These are phyloP conservation scores for Gila robusta DNA, from an alignment of 2,797 vertebrate species.

Conservation along the genomic window DNA sequence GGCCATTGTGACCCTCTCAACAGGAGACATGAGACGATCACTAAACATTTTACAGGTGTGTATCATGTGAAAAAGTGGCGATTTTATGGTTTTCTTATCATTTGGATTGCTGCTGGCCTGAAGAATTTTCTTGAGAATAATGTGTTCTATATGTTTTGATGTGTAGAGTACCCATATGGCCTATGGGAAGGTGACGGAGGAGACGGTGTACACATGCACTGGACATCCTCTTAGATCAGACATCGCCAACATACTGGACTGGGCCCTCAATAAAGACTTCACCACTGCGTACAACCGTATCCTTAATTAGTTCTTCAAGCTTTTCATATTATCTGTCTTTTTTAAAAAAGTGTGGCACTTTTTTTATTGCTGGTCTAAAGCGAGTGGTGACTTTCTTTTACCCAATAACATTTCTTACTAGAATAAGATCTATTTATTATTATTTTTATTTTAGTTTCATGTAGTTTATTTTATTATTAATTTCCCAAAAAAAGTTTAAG, in stretches of 20 bases:
- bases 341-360: neutral
- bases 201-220: slow-evolving; percentile 95
- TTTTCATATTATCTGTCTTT: neutral
- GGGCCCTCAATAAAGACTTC: slow-evolving; percentile 97
- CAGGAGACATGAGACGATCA: slow-evolving; percentile 94
- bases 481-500: neutral
- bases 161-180: slow-evolving; percentile 95
- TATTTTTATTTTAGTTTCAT: neutral
- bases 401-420: neutral
- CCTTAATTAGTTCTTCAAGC: slow-evolving; percentile 67
- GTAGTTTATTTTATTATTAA: neutral
- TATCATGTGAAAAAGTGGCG: neutral
- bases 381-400: neutral
- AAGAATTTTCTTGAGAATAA: neutral
- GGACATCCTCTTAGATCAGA: slow-evolving; percentile 95
- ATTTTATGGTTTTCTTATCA: neutral
- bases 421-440: neutral
- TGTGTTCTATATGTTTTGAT: slow-evolving; percentile 21
- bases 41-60: slow-evolving; percentile 95
- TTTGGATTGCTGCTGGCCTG: neutral
- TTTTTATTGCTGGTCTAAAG: neutral
- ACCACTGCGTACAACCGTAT: slow-evolving; percentile 92
- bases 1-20: slow-evolving; percentile 91
- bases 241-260: slow-evolving; percentile 96
- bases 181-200: slow-evolving; percentile 90